phyloP scores from a whole-genome alignment of 2,888 invertebrate species.

The Cotesia congregata region DNA sequence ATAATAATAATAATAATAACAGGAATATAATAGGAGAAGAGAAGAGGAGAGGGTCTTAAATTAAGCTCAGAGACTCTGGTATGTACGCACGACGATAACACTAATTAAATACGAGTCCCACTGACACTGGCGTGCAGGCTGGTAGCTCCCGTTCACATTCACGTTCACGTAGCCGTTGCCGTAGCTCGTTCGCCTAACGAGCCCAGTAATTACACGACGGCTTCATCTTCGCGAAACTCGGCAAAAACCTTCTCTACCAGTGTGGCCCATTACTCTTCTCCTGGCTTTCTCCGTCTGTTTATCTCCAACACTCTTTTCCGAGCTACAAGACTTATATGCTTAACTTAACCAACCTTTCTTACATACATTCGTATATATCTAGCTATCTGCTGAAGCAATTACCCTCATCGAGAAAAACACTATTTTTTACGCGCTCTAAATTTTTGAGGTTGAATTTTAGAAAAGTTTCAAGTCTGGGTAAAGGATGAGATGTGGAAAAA shows the following conservation, averaged over 20 bases:
- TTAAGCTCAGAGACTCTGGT: conserved; percentile 47
- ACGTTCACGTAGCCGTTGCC: conserved; percentile 23
- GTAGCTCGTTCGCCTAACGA: conserved; percentile 64
- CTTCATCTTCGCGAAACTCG: conserved; percentile 67
- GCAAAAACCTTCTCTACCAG: conserved; percentile 59
- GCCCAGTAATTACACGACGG: conserved; percentile 68
- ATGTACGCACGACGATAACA: conserved; percentile 60
- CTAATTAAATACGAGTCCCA: conserved; percentile 68
- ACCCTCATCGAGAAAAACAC: too few relatives aligned
- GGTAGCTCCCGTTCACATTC: background rate
- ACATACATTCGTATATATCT: background rate
- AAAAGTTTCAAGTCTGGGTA: too few relatives aligned
- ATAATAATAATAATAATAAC: conserved; percentile 35
- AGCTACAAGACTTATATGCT: conserved; percentile 5
- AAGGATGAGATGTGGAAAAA: too few relatives aligned
- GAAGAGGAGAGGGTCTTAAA: conserved; percentile 31
- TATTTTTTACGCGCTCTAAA: too few relatives aligned
- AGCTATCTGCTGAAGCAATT: background rate
- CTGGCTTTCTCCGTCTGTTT: conserved; percentile 39
- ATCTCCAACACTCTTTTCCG: conserved; percentile 22
- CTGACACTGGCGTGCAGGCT: conserved; percentile 54
- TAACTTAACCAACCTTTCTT: conserved; percentile 6
- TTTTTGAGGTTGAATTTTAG: too few relatives aligned
- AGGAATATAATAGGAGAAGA: conserved; percentile 29
- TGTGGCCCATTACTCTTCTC: conserved; percentile 58